phyloP scores from a whole-genome alignment of 2,113 vertebrate genomes.

The Pelvicachromis taeniatus region DNA sequence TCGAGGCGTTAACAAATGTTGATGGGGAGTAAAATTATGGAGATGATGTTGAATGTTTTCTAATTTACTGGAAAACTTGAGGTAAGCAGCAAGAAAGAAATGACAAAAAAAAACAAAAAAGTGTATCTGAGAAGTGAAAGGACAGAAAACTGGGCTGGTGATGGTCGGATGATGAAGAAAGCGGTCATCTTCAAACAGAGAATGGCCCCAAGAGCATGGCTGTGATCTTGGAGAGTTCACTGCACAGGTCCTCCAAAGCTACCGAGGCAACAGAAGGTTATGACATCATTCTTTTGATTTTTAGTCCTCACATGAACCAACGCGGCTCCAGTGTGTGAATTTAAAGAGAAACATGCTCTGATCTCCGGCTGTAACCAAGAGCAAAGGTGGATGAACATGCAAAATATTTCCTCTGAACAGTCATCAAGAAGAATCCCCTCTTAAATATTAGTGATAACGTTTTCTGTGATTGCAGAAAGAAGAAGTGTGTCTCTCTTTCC shows the following conservation, averaged over 20 bases:
- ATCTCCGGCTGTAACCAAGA: not conserved
- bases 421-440: no score
- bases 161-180: not conserved
- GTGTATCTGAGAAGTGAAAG: not conserved
- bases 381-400: not conserved
- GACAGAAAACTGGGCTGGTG: not conserved
- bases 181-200: not conserved
- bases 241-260: not conserved
- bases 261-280: not conserved
- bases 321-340: not conserved
- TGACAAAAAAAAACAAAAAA: not conserved
- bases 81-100: not conserved
- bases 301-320: not conserved
- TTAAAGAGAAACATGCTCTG: not conserved
- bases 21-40: not conserved
- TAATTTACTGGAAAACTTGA: not conserved
- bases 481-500: not conserved
- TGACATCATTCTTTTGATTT: not conserved
- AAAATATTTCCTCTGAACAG: not conserved
- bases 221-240: not conserved
- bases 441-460: no score
- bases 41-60: not conserved
- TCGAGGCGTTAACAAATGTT: not conserved
- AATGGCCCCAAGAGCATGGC: not conserved
- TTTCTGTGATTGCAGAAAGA: no score